Conservation (phyloP, 1,140 invertebrate genomes). For the Manduca sexta region DNA sequence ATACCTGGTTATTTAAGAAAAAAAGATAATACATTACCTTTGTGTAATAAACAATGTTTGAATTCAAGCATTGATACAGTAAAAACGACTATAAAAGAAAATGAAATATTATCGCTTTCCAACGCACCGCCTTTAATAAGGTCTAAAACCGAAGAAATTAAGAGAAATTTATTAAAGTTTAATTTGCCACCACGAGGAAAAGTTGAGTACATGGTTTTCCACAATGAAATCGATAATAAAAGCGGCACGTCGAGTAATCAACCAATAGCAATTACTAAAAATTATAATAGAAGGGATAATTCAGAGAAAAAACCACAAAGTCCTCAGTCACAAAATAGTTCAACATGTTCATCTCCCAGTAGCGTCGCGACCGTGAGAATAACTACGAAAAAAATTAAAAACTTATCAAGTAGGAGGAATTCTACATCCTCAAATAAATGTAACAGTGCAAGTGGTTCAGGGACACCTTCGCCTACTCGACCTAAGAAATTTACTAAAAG, state of each 20-base stretch:
- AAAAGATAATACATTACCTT: constrained; percentile 2
- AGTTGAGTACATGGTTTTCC: constrained; percentile 40
- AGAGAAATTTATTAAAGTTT: constrained; percentile 30
- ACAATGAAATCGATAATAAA: constrained; percentile 43
- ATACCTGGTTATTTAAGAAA: constrained; percentile 31
- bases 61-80: constrained; percentile 12
- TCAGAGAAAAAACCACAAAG: constrained; percentile 22
- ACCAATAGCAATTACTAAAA: constrained; percentile 9
- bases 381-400: constrained; percentile 17
- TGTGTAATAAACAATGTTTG: constrained; percentile 4
- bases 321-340: constrained; percentile 44
- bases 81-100: constrained; percentile 1
- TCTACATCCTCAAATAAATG: constrained; percentile 27
- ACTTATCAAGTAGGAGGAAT: constrained; percentile 12
- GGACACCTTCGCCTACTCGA: constrained; percentile 15
- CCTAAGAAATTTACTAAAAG: constrained; percentile 29
- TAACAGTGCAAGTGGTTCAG: constrained; percentile 12
- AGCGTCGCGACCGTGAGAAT: constrained; percentile 46
- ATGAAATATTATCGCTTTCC: constrained; percentile 5
- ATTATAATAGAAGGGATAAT: constrained; percentile 16
- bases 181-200: constrained; percentile 16
- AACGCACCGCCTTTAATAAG: constrained; percentile 4
- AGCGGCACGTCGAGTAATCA: constrained; percentile 12
- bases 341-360: constrained; percentile 46
- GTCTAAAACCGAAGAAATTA: constrained; percentile 15